Conservation (phyloP, 2,113 vertebrate genomes). For the Nipponia nippon region DNA sequence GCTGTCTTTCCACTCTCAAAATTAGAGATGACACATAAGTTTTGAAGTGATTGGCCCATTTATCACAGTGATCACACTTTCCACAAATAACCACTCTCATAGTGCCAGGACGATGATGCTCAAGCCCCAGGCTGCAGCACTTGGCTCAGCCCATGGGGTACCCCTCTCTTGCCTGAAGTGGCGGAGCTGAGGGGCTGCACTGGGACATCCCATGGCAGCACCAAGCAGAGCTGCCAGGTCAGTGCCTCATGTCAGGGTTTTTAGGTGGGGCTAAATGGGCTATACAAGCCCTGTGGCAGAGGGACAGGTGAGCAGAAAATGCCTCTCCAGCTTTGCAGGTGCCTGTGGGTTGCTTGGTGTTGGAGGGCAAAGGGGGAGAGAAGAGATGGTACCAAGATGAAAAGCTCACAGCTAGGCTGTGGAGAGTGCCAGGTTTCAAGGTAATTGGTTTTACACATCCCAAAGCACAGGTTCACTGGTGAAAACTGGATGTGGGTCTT, state of each 20-base stretch:
- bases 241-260: neutral
- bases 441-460: neutral
- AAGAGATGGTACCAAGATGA: neutral
- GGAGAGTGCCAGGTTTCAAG: neutral
- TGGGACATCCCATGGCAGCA: rapidly evolving
- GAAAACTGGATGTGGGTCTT: neutral
- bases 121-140: rapidly evolving
- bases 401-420: neutral
- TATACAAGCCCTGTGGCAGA: neutral
- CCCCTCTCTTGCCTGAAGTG: neutral
- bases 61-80: neutral
- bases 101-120: rapidly evolving
- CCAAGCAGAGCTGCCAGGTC: neutral
- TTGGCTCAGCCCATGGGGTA: neutral
- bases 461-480: neutral
- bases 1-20: neutral
- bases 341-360: neutral
- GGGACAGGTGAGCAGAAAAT: neutral
- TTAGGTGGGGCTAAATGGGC: neutral
- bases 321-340: neutral
- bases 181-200: neutral
- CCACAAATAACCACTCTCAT: neutral
- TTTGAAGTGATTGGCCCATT: neutral
- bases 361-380: neutral
- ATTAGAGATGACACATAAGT: neutral